Percentiles rank a stretch among this genome's conserved stretches.
These are phyloP conservation scores for Oncorhynchus kisutch DNA, from an alignment of 2,113 vertebrate genomes.

Conservation along the genomic window DNA sequence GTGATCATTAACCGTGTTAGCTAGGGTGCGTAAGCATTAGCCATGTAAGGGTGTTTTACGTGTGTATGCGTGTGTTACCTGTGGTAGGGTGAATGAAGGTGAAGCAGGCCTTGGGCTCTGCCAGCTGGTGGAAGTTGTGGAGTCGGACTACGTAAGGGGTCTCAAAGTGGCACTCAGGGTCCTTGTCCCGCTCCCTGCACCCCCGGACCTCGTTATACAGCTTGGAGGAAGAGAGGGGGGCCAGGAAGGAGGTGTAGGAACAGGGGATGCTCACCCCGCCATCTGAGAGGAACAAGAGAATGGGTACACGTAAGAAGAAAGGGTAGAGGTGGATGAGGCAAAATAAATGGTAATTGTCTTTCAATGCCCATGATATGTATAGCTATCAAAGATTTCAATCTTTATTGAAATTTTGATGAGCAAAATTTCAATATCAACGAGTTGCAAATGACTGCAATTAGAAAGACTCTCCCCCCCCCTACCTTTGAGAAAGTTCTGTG, in stretches of 20 bases:
- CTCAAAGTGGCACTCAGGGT: conserved; percentile 88
- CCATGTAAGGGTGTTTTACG: not conserved
- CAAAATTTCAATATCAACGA: not conserved
- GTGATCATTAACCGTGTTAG: no score
- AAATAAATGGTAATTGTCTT: no score
- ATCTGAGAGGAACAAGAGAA: conserved; percentile 59
- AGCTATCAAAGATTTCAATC: no score
- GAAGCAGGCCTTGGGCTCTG: conserved; percentile 86
- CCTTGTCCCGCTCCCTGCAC: conserved; percentile 87
- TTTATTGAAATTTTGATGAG: not conserved
- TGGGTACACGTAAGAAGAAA: not conserved
- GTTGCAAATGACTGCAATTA: no score
- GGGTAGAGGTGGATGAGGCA: not conserved
- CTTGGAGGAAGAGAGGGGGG: conserved; percentile 92
- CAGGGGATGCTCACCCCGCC: conserved; percentile 88
- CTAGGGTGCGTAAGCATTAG: not conserved
- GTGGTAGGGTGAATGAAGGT: conserved; percentile 85
- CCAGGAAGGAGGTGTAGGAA: conserved; percentile 87
- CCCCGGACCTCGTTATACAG: conserved; percentile 90
- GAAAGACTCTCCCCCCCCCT: not conserved
- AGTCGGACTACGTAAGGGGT: conserved; percentile 90
- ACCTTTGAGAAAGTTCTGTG: conserved; percentile 91
- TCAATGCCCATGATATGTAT: no score
- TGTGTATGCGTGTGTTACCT: conserved; percentile 58
- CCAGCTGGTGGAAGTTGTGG: conserved; percentile 91